Percentiles rank a stretch among this genome's conserved stretches.
Evolutionary conservation across 2,888 invertebrate genomes (phyloP).

Genomic region (Spodoptera picta): DNA sequence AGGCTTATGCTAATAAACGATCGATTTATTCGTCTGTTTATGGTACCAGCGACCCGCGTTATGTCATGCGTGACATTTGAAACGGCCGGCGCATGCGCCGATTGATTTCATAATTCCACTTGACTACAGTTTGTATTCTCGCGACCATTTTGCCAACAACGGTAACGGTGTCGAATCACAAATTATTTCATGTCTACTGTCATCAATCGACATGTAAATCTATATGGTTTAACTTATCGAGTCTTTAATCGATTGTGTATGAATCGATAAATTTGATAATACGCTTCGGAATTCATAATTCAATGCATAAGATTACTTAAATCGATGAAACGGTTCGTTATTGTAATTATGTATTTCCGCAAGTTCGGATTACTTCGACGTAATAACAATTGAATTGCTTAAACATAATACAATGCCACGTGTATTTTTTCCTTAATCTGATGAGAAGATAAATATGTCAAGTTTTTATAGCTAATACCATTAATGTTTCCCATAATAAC

Average conservation of each 20-base stretch:
- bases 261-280: conserved; percentile 15
- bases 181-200: conserved; percentile 61
- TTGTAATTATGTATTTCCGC: conserved; percentile 34
- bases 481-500: too few relatives aligned
- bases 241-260: conserved; percentile 14
- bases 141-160: conserved; percentile 52
- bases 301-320: conserved; percentile 19
- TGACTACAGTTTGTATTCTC: conserved; percentile 70
- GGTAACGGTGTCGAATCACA: conserved; percentile 62
- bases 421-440: too few relatives aligned
- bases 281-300: conserved; percentile 10
- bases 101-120: conserved; percentile 73
- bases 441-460: too few relatives aligned
- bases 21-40: conserved; percentile 53
- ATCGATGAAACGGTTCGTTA: conserved; percentile 5
- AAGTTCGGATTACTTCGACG: conserved; percentile 2
- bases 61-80: conserved; percentile 70
- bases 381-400: not conserved
- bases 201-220: conserved; percentile 37
- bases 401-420: too few relatives aligned
- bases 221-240: conserved; percentile 29
- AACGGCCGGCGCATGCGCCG: conserved; percentile 52
- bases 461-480: too few relatives aligned
- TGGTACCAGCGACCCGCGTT: conserved; percentile 53
- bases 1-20: conserved; percentile 38